A percentile compares a stretch with the other conserved stretches of the same genome.
phyloP scores from a whole-genome alignment of 2,888 invertebrate genomes.

The Latrodectus hesperus region DNA sequence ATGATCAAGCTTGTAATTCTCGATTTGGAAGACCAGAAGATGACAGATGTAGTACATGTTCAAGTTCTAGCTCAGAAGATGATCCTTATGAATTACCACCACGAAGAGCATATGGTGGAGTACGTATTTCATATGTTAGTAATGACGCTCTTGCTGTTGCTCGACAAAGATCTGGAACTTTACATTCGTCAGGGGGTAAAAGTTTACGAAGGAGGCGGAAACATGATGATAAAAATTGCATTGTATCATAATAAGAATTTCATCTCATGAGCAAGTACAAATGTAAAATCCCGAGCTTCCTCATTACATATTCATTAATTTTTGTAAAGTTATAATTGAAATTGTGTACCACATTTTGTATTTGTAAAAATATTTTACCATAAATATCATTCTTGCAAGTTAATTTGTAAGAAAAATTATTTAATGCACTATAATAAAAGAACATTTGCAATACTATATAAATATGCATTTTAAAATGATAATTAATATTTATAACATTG shows the following conservation, averaged over 20 bases:
- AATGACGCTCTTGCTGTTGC: constrained; percentile 86
- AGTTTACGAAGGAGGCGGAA: constrained; percentile 73
- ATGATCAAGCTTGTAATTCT: constrained; percentile 11
- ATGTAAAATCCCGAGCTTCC: constrained; percentile 55
- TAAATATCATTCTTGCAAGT: neutral
- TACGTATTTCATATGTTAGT: constrained; percentile 92
- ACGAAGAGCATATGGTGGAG: constrained; percentile 85
- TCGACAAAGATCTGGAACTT: constrained; percentile 70
- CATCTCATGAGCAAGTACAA: constrained; percentile 51
- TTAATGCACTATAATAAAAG: no score
- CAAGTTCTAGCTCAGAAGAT: constrained; percentile 80
- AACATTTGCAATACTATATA: no score
- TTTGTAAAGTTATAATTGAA: neutral
- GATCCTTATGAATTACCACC: constrained; percentile 88
- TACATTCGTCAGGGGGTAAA: constrained; percentile 62
- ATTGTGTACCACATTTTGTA: no score
- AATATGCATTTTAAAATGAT: no score
- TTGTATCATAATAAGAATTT: constrained; percentile 83
- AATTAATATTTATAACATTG: no score
- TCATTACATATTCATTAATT: constrained; percentile 18
- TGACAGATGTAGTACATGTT: constrained; percentile 89
- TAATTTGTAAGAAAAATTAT: neutral
- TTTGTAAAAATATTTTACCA: no score
- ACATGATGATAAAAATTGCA: constrained; percentile 85
- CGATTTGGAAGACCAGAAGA: constrained; percentile 77